These are phyloP conservation scores for Tyria jacobaeae DNA, from an alignment of 2,888 invertebrate genomes.

Conservation along the genomic window DNA sequence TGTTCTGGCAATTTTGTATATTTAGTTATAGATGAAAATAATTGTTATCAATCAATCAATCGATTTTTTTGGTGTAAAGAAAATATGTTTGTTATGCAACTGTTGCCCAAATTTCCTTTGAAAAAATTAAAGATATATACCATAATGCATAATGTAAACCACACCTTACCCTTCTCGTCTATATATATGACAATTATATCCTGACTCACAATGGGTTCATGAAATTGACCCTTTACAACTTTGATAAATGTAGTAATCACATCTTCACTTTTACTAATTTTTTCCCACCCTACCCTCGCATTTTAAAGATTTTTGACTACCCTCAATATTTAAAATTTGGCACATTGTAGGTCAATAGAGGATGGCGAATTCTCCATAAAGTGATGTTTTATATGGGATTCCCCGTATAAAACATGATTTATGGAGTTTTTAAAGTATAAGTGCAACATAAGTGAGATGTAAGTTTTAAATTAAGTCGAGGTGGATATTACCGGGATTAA, in stretches of 20 bases:
- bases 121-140: background rate
- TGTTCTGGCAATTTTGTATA: constrained; percentile 2
- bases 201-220: constrained; percentile 45
- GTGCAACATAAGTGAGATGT: constrained; percentile 3
- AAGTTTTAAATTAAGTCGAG: background rate
- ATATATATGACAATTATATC: constrained; percentile 29
- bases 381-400: constrained; percentile 13
- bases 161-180: constrained; percentile 47
- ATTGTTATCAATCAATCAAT: background rate
- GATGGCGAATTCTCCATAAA: background rate
- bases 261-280: constrained; percentile 39
- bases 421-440: too few species aligned
- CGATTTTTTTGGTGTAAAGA: background rate
- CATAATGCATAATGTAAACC: background rate
- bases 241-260: constrained; percentile 26
- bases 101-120: background rate
- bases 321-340: constrained; percentile 26
- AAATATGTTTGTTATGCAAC: background rate
- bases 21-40: background rate
- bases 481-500: constrained; percentile 2
- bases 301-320: constrained; percentile 23
- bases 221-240: constrained; percentile 19
- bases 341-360: constrained; percentile 23
- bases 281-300: constrained; percentile 34
- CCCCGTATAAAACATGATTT: too few species aligned